Conservation (phyloP, 2,113 vertebrate genomes). For the Verasper variegatus region DNA sequence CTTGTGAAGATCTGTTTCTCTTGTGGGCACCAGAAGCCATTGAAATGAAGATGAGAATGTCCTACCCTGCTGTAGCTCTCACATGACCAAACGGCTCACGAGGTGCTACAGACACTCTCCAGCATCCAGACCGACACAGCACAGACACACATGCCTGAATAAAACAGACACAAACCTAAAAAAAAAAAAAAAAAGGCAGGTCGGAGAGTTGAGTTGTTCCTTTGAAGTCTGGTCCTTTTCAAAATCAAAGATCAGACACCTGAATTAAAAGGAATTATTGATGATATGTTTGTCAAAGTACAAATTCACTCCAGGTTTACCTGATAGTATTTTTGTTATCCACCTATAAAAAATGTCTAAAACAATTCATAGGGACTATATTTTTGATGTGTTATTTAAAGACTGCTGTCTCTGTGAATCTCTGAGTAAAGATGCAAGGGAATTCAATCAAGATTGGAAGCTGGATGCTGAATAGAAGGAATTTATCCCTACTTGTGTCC, state of each 20-base stretch:
- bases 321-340: slow-evolving; percentile 8
- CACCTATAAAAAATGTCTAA: slow-evolving; percentile 6
- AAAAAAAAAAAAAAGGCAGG: not conserved
- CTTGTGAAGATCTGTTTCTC: slow-evolving; percentile 37
- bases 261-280: slow-evolving; percentile 48
- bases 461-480: slow-evolving; percentile 5
- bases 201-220: slow-evolving; percentile 9
- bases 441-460: slow-evolving; percentile 8
- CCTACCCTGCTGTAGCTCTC: slow-evolving; percentile 15
- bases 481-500: not conserved
- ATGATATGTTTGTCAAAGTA: slow-evolving; percentile 26
- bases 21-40: slow-evolving; percentile 25
- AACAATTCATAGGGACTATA: not conserved
- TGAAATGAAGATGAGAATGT: slow-evolving; percentile 49
- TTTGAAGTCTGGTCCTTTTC: slow-evolving; percentile 43
- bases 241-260: slow-evolving; percentile 36
- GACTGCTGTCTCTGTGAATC: not conserved
- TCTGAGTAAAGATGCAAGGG: not conserved
- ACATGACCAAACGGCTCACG: not conserved
- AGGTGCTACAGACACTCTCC: not conserved
- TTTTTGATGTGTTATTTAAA: slow-evolving; percentile 15
- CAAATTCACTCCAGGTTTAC: slow-evolving; percentile 3
- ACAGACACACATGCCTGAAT: not conserved
- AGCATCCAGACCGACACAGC: not conserved
- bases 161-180: not conserved